Base-by-base conservation (phyloP, 2,888 invertebrate species). In the Eilema sororculum region DNA sequence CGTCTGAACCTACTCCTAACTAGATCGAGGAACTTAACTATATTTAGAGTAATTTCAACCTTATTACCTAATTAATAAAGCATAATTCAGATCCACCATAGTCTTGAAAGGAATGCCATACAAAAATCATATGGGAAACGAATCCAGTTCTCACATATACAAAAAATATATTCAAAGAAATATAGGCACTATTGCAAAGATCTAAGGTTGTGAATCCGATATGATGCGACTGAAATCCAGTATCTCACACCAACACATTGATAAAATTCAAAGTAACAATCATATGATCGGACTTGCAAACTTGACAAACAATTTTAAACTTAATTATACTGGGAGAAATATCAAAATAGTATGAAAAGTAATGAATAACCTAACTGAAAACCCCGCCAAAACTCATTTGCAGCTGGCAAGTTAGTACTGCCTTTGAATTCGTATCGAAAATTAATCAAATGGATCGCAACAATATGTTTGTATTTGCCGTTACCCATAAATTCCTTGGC, bases 111-210 rank as follows among this genome's bases (percentile, higher is more conserved):
- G 92, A 93, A 93, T 93, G 92, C 88, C 88, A 91, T 88, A 93
- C 92, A 91, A 90, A 92, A 92, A 93, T 93, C 93, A 93, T 93
- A 93, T 93, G 93, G 92, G 92, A 91, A 90, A 86, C 86, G 81
- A 91, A 93, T 93, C 93, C 92, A 90, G 93, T 93, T 93, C 86
- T 75, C 86, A 87, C 86, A 88, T 68, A 70, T 13, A 73, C 41
- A 59, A 68, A 64, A 69, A 72, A 41, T n/a, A 1, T 3, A 1
- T 0, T 3, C 16, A 70, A 59, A 24, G 4, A 6, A 85, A 84
- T 81, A 65, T 77, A 8, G 41, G 70, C 72, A 63, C 72, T 89
- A 86, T 13, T 0, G 3, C 0, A 0, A 0, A 0, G 0, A 0
- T 0, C 0, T 82, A 88, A 72, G 69, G 75, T 73, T 65, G 10